Percentiles rank a stretch among this genome's conserved stretches.
phyloP scores from a whole-genome alignment of 2,797 vertebrate species.

The Nannoperca obscura region DNA sequence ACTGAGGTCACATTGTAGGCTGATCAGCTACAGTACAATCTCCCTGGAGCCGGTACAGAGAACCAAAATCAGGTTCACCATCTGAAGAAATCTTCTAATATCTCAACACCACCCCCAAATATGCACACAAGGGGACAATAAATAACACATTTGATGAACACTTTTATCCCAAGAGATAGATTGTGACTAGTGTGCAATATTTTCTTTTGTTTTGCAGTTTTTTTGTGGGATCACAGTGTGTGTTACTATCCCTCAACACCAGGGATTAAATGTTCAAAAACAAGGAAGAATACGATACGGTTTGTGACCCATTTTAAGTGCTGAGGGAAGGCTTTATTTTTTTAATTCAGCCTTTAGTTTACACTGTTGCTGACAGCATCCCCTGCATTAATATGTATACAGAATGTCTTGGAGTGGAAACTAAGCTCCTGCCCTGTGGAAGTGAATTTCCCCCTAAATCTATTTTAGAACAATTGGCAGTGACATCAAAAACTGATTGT shows the following conservation, averaged over 20 bases:
- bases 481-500: conserved; percentile 33
- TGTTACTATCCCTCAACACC: conserved; percentile 13
- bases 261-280: conserved; percentile 40
- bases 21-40: background rate
- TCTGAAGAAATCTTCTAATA: background rate
- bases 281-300: conserved; percentile 18
- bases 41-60: background rate
- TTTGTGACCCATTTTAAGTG: conserved; percentile 51
- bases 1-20: conserved; percentile 9
- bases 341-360: conserved; percentile 23
- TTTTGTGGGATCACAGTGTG: conserved; percentile 15
- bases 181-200: conserved; percentile 8
- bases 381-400: conserved; percentile 38
- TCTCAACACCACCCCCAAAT: background rate
- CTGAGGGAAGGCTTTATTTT: conserved; percentile 13
- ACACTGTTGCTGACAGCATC: conserved; percentile 30
- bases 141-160: conserved; percentile 32
- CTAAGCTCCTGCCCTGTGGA: background rate
- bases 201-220: conserved; percentile 15
- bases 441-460: conserved; percentile 8
- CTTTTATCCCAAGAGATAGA: conserved; percentile 27
- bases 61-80: conserved; percentile 15
- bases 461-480: conserved; percentile 21
- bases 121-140: conserved; percentile 24
- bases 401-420: conserved; percentile 17